Evolutionary conservation across 2,888 invertebrate genomes (phyloP).

Genomic region (Cosmorhoe ocellata): DNA sequence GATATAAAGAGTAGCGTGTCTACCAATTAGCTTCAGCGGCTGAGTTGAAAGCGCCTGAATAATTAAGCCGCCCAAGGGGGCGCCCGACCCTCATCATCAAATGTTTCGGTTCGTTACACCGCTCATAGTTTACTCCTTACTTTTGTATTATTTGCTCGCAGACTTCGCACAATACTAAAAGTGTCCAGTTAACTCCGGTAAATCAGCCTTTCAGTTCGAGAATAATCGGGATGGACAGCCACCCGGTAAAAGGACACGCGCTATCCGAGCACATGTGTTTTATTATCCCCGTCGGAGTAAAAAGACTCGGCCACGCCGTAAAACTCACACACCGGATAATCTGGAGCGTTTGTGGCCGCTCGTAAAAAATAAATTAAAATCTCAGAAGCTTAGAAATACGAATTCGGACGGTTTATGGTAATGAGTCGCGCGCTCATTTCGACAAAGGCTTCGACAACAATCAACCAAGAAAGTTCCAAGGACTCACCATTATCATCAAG

Average conservation of each 20-base stretch:
- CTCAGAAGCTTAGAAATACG: conserved; percentile 18
- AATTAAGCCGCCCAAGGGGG: conserved; percentile 56
- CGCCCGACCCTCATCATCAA: conserved; percentile 63
- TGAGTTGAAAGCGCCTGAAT: conserved; percentile 68
- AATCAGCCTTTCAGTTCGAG: conserved; percentile 17
- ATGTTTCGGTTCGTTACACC: conserved; percentile 60
- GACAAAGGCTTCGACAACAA: conserved; percentile 14
- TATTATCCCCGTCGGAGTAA: conserved; percentile 13
- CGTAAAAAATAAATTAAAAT: conserved; percentile 25
- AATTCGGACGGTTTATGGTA: conserved; percentile 26
- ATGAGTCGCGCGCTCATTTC: conserved; percentile 13
- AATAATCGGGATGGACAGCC: conserved; percentile 21
- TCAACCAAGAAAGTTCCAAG: conserved; percentile 17
- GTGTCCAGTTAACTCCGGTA: conserved; percentile 6
- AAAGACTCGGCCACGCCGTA: conserved; percentile 4
- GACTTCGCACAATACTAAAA: conserved; percentile 26
- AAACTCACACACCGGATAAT: conserved; percentile 12
- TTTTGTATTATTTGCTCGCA: conserved; percentile 36
- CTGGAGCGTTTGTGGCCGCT: conserved; percentile 8
- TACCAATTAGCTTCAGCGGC: conserved; percentile 63
- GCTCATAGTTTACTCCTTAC: conserved; percentile 55
- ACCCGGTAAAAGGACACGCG: conserved; percentile 7
- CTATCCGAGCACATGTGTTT: conserved; percentile 15
- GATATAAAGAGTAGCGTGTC: conserved; percentile 51
- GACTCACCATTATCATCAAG: conserved; percentile 71